Percentiles rank a stretch among this genome's conserved stretches.
phyloP scores from a whole-genome alignment of 2,888 invertebrate species.

The Parnassius mnemosyne region DNA sequence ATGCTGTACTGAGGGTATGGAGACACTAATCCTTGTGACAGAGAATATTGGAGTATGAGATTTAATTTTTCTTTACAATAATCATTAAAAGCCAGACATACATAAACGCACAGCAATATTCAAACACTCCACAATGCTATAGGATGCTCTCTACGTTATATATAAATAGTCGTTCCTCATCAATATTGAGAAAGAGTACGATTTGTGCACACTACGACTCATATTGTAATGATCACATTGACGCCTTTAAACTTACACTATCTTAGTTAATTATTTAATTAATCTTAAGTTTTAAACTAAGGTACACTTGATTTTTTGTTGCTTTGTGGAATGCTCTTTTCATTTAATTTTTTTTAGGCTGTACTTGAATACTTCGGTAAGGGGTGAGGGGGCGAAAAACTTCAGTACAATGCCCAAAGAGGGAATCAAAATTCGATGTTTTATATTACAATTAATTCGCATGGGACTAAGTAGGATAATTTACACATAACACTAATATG shows the following conservation, averaged over 20 bases:
- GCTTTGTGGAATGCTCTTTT: slow-evolving; percentile 74
- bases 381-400: slow-evolving; percentile 59
- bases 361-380: slow-evolving; percentile 49
- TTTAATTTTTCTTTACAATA: slow-evolving; percentile 47
- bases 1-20: slow-evolving; percentile 53
- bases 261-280: slow-evolving; percentile 51
- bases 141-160: slow-evolving; percentile 63
- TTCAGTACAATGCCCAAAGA: slow-evolving; percentile 73
- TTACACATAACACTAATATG: slow-evolving; percentile 77
- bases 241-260: slow-evolving; percentile 70
- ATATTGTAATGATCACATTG: slow-evolving; percentile 74
- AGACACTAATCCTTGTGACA: slow-evolving; percentile 68
- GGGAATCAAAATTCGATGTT: slow-evolving; percentile 71
- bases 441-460: slow-evolving; percentile 62
- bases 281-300: slow-evolving; percentile 59
- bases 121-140: slow-evolving; percentile 70
- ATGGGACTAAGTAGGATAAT: slow-evolving; percentile 62
- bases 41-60: slow-evolving; percentile 67
- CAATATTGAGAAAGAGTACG: slow-evolving; percentile 62
- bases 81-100: slow-evolving; percentile 72
- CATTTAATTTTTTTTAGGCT: slow-evolving; percentile 66
- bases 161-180: slow-evolving; percentile 58
- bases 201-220: slow-evolving; percentile 76
- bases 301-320: slow-evolving; percentile 60
- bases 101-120: slow-evolving; percentile 67